Base-by-base conservation (phyloP, 1,140 invertebrate genomes). In the Formica exsecta region DNA sequence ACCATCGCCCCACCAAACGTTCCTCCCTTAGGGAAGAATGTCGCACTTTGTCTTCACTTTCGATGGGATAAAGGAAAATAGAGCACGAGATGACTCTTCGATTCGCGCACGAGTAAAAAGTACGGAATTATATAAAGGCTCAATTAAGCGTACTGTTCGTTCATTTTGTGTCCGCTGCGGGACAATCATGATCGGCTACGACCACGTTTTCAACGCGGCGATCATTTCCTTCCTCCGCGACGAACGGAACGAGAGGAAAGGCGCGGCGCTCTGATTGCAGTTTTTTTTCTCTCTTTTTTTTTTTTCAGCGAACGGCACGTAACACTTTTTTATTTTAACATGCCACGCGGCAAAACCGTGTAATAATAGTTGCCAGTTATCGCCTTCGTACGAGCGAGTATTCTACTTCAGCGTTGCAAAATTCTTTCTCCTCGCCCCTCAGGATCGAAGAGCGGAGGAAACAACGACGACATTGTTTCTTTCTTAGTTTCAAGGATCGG, bases 261-360 rank as follows among this genome's bases (percentile, higher is more conserved):
- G 68, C 38, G 79, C 79, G 68, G 68, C 68, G 68, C 54, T 74
- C 79, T 19, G 73, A 57, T 74, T 83, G 68, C 54, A 13, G 16
- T 6, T 0, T 5, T 5, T 51, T 36, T 80, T 44, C 3, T 9
- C 19, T 11, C 5, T 41, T 11, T 59, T 61, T 36, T 61, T 36
- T 25, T 48, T 74, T 5, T 41, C 68, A 61, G 32, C 13, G 44
- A 73, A 22, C 19, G 51, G 51, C 19, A 83, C 38, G 68, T 73
- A 73, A 74, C 79, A 32, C 68, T 83, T 32, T 32, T 83, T 74
- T 74, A 74, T 74, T 73, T 83, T 61, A 32, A 19, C 25, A 61
- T 29, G 25, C 25, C 25, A 29, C 25, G 25, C 25, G 25, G 25
- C 25, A 1, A 29, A 29, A 29, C 25, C 25, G 25, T 29, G 0